phyloP scores from a whole-genome alignment of 2,113 vertebrate genomes.

The Leptobrachium leishanense region DNA sequence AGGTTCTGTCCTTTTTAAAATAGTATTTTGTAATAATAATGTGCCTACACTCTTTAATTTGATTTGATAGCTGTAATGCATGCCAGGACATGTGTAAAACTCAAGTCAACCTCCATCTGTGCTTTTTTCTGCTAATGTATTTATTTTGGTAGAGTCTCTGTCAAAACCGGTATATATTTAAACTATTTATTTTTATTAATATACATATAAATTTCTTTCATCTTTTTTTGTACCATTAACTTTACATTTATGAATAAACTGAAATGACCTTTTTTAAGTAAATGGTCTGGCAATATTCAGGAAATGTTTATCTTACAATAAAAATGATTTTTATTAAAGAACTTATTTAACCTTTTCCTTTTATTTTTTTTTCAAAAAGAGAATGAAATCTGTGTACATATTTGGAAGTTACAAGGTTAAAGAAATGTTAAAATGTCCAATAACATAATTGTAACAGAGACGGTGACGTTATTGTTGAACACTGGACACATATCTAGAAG shows the following conservation, averaged over 20 bases:
- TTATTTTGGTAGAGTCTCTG: conserved; percentile 29
- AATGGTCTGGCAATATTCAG: too few species aligned
- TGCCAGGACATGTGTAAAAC: conserved; percentile 21
- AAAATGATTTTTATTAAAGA: too few species aligned
- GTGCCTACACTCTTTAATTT: conserved; percentile 16
- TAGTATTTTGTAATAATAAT: not conserved
- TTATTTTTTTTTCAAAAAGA: too few species aligned
- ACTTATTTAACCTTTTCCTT: too few species aligned
- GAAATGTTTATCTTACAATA: too few species aligned
- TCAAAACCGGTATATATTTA: conserved; percentile 40
- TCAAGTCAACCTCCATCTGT: conserved; percentile 43
- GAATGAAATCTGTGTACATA: too few species aligned
- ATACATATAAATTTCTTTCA: not conserved
- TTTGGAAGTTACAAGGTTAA: too few species aligned
- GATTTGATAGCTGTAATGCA: conserved; percentile 28
- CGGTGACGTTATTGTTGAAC: too few species aligned
- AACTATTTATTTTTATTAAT: conserved; percentile 27
- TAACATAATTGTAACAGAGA: too few species aligned
- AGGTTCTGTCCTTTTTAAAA: not conserved
- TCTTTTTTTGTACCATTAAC: conserved; percentile 5
- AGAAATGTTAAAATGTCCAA: too few species aligned
- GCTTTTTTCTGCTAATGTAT: conserved; percentile 36
- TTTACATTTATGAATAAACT: conserved; percentile 3
- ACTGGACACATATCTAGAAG: too few species aligned
- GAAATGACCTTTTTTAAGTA: not conserved